A percentile compares a stretch with the other conserved stretches of the same genome.
phyloP scores from a whole-genome alignment of 1,140 invertebrate species.

The Doryteuthis pealeii region DNA sequence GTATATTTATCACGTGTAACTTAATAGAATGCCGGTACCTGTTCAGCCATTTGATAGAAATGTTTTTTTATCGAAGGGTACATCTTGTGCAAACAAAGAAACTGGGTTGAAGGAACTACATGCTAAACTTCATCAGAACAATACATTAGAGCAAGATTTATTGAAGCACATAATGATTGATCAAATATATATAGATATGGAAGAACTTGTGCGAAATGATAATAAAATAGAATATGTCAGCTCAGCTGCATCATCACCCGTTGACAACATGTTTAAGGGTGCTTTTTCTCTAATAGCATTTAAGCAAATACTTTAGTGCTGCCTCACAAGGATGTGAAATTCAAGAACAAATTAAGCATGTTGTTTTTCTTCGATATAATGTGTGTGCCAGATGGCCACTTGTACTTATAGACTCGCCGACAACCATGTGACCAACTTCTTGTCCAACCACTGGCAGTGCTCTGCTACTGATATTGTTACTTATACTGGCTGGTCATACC shows the following conservation, averaged over 20 bases:
- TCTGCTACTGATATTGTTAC: no score
- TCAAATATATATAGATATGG: conserved; percentile 53
- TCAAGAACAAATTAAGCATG: no score
- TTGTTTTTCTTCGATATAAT: no score
- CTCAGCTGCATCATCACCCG: conserved; percentile 51
- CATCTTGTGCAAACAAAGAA: conserved; percentile 75
- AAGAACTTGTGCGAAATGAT: conserved; percentile 41
- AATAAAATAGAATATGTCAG: conserved; percentile 44
- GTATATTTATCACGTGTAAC: background rate
- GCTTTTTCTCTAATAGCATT: no score
- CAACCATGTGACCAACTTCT: no score
- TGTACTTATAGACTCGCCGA: no score
- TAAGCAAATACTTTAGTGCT: no score
- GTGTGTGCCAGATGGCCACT: no score
- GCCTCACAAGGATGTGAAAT: no score
- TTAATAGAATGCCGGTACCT: background rate
- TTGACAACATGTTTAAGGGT: no score
- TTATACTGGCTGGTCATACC: no score
- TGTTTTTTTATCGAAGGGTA: conserved; percentile 63
- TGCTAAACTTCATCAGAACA: conserved; percentile 75
- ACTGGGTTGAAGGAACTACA: conserved; percentile 74
- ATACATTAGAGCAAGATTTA: conserved; percentile 76
- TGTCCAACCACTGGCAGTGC: no score
- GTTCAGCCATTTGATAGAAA: background rate
- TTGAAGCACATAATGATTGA: conserved; percentile 73